Evolutionary conservation across 2,113 vertebrate genomes (phyloP), one percentile per base, ranked within the genome.

Genomic region (Nothocercus julius): DNA sequence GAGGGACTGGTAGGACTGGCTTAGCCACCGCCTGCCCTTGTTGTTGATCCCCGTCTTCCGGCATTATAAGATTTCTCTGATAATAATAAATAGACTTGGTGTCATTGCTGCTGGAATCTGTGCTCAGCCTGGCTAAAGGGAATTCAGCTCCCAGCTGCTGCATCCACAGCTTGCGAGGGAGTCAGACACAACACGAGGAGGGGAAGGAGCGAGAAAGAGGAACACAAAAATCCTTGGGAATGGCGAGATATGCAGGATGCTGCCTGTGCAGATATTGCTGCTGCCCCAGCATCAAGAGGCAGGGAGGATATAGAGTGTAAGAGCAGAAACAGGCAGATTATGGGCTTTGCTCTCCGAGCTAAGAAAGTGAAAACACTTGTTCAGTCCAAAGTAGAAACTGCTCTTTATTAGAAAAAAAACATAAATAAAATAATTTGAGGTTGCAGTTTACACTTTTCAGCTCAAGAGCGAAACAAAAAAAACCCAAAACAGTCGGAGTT

Each of bases 401-500:
- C 83, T 90, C 81, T 96, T 97, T 97, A 97, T 94, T 97, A 96
- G 92, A 72, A 97, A 89, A 95, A 82, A 82, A 64, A 9, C 67
- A 96, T 96, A 96, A 96, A 97, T 92, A 95, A 94, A 95, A 94
- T 93, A 67, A 95, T 86, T 92, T 88, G 2, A 4, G 67, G 42
- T 91, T 88, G 53, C 74, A 75, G 92, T 96, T 96, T 90, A 93
- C 85, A 73, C 88, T 89, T 92, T 83, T 66, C 93, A 95, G 90
- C 70, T 95, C 89, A 76, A 93, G 47, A 88, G 30, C 47, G 53
- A 51, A 68, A 6, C 0, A 5, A 24, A 63, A 54, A 34, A 82
- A 51, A 5, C 51, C 19, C 47, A 21, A 47, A 47, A 47, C 20
- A 19, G 47, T 61, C 51, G 2, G 13, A 86, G 47, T 6, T 84